phyloP scores from a whole-genome alignment of 1,140 invertebrate species.

The Neuroterus valhalla region DNA sequence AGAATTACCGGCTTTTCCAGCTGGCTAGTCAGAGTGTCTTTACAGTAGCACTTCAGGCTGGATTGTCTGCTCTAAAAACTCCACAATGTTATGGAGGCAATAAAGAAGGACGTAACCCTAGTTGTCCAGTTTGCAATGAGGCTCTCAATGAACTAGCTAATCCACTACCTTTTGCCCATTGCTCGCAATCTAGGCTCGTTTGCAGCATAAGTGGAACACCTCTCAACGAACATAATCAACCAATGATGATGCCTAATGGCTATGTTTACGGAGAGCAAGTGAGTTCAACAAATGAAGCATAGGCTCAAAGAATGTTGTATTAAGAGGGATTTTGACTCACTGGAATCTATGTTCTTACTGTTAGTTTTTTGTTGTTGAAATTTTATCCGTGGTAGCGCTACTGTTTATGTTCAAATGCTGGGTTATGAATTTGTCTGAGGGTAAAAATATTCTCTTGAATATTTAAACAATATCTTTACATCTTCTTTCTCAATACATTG shows the following conservation, averaged over 20 bases:
- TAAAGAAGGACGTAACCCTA: conserved; percentile 82
- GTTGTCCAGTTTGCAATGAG: conserved; percentile 95
- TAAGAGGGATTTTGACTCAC: no score
- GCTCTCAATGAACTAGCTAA: conserved; percentile 91
- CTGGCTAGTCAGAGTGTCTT: conserved; percentile 93
- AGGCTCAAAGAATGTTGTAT: no score
- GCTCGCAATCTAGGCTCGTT: conserved; percentile 94
- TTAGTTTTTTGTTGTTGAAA: no score
- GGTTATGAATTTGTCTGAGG: no score
- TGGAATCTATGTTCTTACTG: no score
- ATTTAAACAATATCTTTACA: no score
- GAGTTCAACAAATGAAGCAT: conserved; percentile 55
- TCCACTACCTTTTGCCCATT: conserved; percentile 94
- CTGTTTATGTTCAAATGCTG: no score
- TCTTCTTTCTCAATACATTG: no score
- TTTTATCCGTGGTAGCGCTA: no score
- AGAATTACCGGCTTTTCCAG: conserved; percentile 96
- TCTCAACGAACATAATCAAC: conserved; percentile 98
- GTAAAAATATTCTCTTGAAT: no score
- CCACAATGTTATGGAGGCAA: conserved; percentile 86
- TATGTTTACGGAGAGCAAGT: conserved; percentile 98
- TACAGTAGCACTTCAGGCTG: conserved; percentile 92
- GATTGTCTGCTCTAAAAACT: conserved; percentile 96
- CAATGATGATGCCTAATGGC: conserved; percentile 98
- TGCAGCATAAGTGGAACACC: conserved; percentile 93